These are phyloP conservation scores for Polyommatus icarus DNA, from an alignment of 2,888 invertebrate genomes.

Conservation along the genomic window DNA sequence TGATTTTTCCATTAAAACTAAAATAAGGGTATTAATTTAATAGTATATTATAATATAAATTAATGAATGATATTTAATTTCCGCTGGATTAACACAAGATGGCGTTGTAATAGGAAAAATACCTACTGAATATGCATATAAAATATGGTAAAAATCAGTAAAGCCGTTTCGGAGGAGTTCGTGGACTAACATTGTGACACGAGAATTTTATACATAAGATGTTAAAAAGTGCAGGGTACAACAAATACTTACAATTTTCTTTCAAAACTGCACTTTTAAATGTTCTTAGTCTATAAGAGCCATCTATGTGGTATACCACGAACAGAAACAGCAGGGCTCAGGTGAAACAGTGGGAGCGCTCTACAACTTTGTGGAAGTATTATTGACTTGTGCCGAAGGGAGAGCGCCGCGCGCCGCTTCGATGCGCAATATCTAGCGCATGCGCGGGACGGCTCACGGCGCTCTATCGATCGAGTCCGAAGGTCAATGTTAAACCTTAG, in stretches of 20 bases:
- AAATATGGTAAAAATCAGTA: too few species aligned
- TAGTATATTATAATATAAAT: too few species aligned
- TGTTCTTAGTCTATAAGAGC: not conserved
- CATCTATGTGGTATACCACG: constrained; percentile 4
- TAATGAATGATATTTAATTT: too few species aligned
- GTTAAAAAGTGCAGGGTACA: not conserved
- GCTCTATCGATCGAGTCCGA: not conserved
- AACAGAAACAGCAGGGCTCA: not conserved
- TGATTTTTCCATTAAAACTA: too few species aligned
- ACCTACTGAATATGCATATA: too few species aligned
- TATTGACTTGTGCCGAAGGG: not conserved
- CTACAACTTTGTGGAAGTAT: not conserved
- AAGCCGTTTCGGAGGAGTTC: too few species aligned
- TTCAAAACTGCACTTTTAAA: not conserved
- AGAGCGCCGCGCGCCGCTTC: not conserved
- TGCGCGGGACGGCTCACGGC: not conserved
- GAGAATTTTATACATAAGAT: too few species aligned
- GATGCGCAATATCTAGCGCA: not conserved
- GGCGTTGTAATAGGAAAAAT: too few species aligned
- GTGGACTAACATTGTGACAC: too few species aligned
- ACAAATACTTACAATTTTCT: not conserved
- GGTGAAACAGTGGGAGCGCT: not conserved
- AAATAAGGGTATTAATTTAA: too few species aligned
- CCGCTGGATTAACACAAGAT: too few species aligned
- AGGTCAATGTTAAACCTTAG: not conserved